These are phyloP conservation scores for Leptopilina myrica DNA, from an alignment of 2,888 invertebrate species.

Conservation along the genomic window DNA sequence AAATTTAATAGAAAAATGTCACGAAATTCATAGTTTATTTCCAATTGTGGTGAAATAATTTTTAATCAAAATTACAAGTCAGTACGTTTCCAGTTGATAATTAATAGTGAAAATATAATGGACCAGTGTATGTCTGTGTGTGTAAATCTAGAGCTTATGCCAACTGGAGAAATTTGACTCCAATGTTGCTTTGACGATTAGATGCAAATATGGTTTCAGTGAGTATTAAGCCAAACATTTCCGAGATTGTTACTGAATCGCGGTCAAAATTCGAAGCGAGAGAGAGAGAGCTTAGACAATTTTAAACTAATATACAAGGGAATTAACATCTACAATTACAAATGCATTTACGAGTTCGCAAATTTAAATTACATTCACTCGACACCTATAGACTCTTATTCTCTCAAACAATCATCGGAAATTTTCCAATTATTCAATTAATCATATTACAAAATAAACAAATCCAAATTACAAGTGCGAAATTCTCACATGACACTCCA, in stretches of 20 bases:
- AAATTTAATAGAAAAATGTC: too few relatives aligned
- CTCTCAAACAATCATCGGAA: too few relatives aligned
- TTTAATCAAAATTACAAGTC: neutral
- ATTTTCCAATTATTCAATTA: too few relatives aligned
- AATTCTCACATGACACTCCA: too few relatives aligned
- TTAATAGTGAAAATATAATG: slow-evolving; percentile 15
- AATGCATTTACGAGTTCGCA: neutral
- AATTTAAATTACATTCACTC: neutral
- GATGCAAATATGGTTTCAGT: slow-evolving; percentile 10
- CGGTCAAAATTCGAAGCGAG: slow-evolving; percentile 11
- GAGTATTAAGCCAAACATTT: neutral
- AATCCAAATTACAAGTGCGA: too few relatives aligned
- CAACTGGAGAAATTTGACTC: slow-evolving; percentile 27
- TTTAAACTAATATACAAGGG: slow-evolving; percentile 1
- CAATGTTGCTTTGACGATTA: neutral
- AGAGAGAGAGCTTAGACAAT: neutral
- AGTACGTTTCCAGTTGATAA: neutral
- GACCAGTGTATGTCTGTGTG: neutral
- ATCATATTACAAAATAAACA: too few relatives aligned
- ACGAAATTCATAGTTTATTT: neutral
- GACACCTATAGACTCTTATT: too few relatives aligned
- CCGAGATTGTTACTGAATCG: slow-evolving; percentile 18
- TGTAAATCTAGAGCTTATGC: slow-evolving; percentile 1
- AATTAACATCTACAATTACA: slow-evolving; percentile 7
- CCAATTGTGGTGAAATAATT: neutral